phyloP scores from a whole-genome alignment of 2,888 invertebrate species.

The Drosophila aldrichi region DNA sequence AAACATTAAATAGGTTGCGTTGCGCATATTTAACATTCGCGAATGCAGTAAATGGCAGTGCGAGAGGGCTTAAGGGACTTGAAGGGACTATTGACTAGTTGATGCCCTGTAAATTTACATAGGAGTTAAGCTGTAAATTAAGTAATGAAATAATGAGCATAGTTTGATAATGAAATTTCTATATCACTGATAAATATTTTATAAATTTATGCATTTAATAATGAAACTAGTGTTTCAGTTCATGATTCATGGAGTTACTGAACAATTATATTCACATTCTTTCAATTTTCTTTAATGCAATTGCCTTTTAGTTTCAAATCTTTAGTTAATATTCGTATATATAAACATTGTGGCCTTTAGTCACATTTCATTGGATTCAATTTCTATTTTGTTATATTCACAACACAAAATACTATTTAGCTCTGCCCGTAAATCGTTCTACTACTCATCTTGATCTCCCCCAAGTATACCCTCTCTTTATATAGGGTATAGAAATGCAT shows the following conservation, averaged over 20 bases:
- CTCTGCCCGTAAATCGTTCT: background rate
- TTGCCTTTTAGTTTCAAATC: no score
- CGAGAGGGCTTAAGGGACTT: background rate
- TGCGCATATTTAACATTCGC: constrained; percentile 24
- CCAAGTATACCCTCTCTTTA: background rate
- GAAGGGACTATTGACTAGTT: background rate
- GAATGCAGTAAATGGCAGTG: background rate
- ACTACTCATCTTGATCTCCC: no score
- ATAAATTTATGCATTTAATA: no score
- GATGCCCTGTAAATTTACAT: background rate
- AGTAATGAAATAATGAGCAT: background rate
- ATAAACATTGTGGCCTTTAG: no score
- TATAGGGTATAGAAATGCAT: constrained; percentile 42
- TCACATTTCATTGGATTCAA: no score
- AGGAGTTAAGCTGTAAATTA: background rate
- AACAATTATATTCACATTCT: no score
- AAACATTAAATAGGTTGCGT: constrained; percentile 25
- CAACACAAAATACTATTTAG: background rate
- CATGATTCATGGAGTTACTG: no score
- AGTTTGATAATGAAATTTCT: background rate
- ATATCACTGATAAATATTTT: no score
- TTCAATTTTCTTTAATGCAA: no score
- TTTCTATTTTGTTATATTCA: no score
- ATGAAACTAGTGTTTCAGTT: no score
- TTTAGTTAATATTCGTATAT: no score